phyloP scores from a whole-genome alignment of 2,888 invertebrate genomes.

The Chymomyza fuscimana region DNA sequence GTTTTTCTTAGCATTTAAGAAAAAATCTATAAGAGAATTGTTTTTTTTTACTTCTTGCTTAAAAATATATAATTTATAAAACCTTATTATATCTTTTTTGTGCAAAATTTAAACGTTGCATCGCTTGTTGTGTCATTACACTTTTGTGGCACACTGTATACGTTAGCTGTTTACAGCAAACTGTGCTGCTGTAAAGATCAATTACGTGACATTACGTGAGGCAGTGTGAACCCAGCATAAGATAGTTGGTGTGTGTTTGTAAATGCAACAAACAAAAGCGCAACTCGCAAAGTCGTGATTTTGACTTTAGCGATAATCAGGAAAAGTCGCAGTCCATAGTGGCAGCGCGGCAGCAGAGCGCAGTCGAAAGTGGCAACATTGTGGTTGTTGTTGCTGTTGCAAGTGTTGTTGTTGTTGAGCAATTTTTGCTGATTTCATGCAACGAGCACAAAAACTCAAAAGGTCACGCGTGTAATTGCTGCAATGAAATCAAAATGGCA shows the following conservation, averaged over 20 bases:
- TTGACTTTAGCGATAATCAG: constrained; percentile 65
- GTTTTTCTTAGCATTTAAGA: too few relatives aligned
- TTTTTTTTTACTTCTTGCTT: too few relatives aligned
- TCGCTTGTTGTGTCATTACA: too few relatives aligned
- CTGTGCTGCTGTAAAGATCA: too few relatives aligned
- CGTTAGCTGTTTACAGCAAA: too few relatives aligned
- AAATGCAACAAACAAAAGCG: constrained; percentile 35
- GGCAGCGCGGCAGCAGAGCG: constrained; percentile 23
- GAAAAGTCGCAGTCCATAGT: constrained; percentile 8
- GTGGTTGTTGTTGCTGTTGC: constrained; percentile 21
- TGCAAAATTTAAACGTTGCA: too few relatives aligned
- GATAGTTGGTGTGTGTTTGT: neutral
- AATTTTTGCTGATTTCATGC: constrained; percentile 32
- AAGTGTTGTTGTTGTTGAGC: constrained; percentile 29
- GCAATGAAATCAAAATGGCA: constrained; percentile 7
- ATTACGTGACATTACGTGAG: too few relatives aligned
- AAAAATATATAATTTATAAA: too few relatives aligned
- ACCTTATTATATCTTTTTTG: too few relatives aligned
- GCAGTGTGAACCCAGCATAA: too few relatives aligned
- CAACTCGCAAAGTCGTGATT: constrained; percentile 61
- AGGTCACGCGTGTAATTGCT: constrained; percentile 40
- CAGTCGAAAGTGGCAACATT: constrained; percentile 2
- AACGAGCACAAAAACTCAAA: constrained; percentile 19
- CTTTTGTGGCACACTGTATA: too few relatives aligned
- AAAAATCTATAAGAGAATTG: too few relatives aligned